Evolutionary conservation across 2,113 vertebrate species (phyloP), one percentile per base, ranked within the genome.

Genomic region (Heterocephalus glaber): DNA sequence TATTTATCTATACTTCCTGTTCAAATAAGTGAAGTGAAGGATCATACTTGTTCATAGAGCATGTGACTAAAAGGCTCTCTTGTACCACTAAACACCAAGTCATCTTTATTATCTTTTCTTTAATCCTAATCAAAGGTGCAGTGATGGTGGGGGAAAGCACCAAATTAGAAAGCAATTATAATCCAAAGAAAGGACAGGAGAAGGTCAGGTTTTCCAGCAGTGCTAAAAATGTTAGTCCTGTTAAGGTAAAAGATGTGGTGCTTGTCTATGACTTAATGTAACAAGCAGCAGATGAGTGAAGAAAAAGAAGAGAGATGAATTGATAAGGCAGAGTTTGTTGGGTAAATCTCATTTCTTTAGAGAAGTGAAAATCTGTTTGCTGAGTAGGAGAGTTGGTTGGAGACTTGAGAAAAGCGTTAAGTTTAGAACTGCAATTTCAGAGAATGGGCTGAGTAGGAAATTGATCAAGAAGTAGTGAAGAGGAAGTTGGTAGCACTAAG

Each of bases 231-330:
- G 14, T 35, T n/a, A 87, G 52, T 41, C 17, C 61, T 70, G 65
- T 49, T 44, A 68, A 85, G 47, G 16, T 61, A 77, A 49, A 95
- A 95, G 44, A 56, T 22, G 2, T 49, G 28, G 56, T 13, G 60
- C 77, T 44, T 35, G 30, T 91, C 52, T 89, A 58, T 86, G 66
- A 70, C 76, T 95, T 86, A 72, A 35, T 72, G 19, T 70, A 74
- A 79, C 33, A 82, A 92, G 52, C 60, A 79, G 80, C 93, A 65
- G 33, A 92, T 56, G 47, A 83, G 93, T 58, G 60, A 82, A 92
- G 52, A n/a, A n/a, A n/a, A 72, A 58, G 58, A 93, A 84, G 61
- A 61, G 49, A 76, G 60, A 63, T 70, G 26, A 47, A 61, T 77
- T 82, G 41, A 38, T 82, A 86, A 96, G 60, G 54, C 65, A 95